Percentiles rank a stretch among this genome's conserved stretches.
phyloP scores from a whole-genome alignment of 2,797 vertebrate genomes.

The Acrossocheilus fasciatus region DNA sequence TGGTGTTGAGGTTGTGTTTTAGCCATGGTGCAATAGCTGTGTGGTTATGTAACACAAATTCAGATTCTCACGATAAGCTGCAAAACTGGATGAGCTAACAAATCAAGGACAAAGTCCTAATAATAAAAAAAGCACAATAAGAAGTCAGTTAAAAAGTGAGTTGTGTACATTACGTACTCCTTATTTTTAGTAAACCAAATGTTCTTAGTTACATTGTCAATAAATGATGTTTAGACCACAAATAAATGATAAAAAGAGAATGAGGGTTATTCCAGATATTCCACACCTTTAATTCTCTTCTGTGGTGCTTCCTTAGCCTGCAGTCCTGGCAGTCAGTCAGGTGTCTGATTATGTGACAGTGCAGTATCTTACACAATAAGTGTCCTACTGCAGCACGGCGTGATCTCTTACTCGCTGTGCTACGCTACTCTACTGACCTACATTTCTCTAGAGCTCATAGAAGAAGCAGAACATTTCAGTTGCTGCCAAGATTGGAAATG shows the following conservation, averaged over 20 bases:
- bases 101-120: neutral
- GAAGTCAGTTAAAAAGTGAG: neutral
- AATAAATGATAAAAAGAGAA: slow-evolving; percentile 12
- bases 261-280: slow-evolving; percentile 17
- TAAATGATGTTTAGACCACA: slow-evolving; percentile 3
- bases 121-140: neutral
- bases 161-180: neutral
- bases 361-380: slow-evolving; percentile 70
- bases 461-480: slow-evolving; percentile 20
- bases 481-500: slow-evolving; percentile 24
- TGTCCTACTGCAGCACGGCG: slow-evolving; percentile 61
- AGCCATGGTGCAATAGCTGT: slow-evolving; percentile 24
- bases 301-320: slow-evolving; percentile 14
- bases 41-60: slow-evolving; percentile 65
- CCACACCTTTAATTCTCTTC: slow-evolving; percentile 15
- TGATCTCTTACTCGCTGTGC: slow-evolving; percentile 22
- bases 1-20: slow-evolving; percentile 11
- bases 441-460: slow-evolving; percentile 53
- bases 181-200: neutral
- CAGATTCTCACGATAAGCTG: slow-evolving; percentile 16
- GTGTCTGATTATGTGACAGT: slow-evolving; percentile 63
- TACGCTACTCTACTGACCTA: slow-evolving; percentile 50
- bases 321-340: slow-evolving; percentile 46
- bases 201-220: neutral
- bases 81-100: neutral